These are phyloP conservation scores for Girardia tigrina DNA, from an alignment of 2,888 invertebrate species.

Conservation along the genomic window DNA sequence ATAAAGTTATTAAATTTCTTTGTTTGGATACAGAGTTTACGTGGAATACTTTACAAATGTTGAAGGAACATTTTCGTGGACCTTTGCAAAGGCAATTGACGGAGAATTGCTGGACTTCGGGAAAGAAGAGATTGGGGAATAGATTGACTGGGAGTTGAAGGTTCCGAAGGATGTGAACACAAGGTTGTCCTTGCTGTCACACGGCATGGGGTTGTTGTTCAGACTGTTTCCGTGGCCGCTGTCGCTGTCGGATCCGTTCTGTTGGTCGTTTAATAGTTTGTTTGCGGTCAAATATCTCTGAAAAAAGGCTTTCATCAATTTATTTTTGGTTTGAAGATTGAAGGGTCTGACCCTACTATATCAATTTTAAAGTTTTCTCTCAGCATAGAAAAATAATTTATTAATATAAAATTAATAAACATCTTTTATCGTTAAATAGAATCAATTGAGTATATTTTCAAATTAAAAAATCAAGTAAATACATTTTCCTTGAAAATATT, in stretches of 20 bases:
- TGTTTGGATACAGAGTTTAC: background rate
- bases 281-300: background rate
- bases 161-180: background rate
- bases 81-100: background rate
- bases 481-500: too few species aligned
- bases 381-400: too few species aligned
- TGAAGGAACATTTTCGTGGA: background rate
- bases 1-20: background rate
- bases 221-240: slow-evolving; percentile 18
- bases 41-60: slow-evolving; percentile 3
- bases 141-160: background rate
- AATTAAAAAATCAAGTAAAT: too few species aligned
- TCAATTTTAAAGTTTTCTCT: too few species aligned
- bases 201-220: background rate
- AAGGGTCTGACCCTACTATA: too few species aligned
- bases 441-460: too few species aligned
- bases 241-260: slow-evolving; percentile 14
- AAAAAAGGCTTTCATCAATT: too few species aligned
- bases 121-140: background rate
- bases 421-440: too few species aligned
- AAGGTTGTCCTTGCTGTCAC: slow-evolving; percentile 8
- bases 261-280: background rate
- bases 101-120: background rate
- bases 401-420: too few species aligned
- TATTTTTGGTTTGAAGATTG: too few species aligned